A percentile compares a stretch with the other conserved stretches of the same genome.
These are phyloP conservation scores for Leptura quadrifasciata DNA, from an alignment of 2,888 invertebrate genomes.

Conservation along the genomic window DNA sequence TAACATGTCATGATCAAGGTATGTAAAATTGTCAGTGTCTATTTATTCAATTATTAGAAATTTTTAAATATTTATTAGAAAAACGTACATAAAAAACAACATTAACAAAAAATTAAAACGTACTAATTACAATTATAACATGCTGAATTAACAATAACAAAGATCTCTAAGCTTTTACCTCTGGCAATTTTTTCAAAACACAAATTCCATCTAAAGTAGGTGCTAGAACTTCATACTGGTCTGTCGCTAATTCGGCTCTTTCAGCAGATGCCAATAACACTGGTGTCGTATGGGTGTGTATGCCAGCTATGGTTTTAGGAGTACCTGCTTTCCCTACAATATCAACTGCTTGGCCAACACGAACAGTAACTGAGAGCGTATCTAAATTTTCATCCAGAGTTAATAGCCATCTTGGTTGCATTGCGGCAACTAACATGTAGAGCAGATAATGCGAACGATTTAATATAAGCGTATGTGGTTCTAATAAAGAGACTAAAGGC, in stretches of 20 bases:
- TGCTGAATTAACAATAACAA: neutral
- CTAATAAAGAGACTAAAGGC: constrained; percentile 66
- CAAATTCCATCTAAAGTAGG: constrained; percentile 99
- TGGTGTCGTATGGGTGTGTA: constrained; percentile 99
- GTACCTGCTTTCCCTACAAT: constrained; percentile 99
- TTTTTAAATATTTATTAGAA: neutral
- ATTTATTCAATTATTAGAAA: no score
- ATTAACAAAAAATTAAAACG: no score
- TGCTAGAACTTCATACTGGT: constrained; percentile 93
- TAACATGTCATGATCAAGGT: no score
- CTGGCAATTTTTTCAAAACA: constrained; percentile 84
- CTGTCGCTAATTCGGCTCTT: constrained; percentile 97
- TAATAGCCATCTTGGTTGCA: constrained; percentile 98
- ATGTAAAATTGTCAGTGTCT: no score
- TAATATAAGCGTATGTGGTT: constrained; percentile 77
- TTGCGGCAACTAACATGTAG: constrained; percentile 94
- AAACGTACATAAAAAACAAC: neutral
- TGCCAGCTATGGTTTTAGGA: constrained; percentile 99
- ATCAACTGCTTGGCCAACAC: constrained; percentile 97
- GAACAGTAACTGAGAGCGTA: constrained; percentile 92
- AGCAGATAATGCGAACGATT: constrained; percentile 96
- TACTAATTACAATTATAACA: neutral
- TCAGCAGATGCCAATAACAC: constrained; percentile 97
- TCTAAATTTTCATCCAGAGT: constrained; percentile 96
- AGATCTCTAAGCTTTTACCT: constrained; percentile 32